A percentile compares a stretch with the other conserved stretches of the same genome.
Conservation (phyloP, 2,888 invertebrate species). For the Caenorhabditis zanzibari region DNA sequence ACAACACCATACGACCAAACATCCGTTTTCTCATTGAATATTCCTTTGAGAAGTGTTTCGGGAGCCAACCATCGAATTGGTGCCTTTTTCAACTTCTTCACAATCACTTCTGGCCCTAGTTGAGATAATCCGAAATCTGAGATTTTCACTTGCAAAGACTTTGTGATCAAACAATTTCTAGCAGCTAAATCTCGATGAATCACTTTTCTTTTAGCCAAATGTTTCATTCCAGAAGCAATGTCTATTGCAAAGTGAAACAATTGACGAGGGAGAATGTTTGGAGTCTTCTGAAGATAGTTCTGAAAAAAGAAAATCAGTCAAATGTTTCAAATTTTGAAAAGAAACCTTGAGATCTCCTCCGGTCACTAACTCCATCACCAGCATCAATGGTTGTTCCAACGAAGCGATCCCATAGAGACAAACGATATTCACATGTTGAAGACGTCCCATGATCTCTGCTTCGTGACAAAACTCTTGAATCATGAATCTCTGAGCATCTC, state of each 20-base stretch:
- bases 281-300: constrained; percentile 27
- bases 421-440: constrained; percentile 33
- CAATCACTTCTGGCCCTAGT: neutral
- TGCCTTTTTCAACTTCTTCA: constrained; percentile 46
- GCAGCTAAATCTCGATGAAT: constrained; percentile 64
- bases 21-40: constrained; percentile 62
- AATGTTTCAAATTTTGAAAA: neutral
- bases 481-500: neutral
- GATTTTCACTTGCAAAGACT: constrained; percentile 46
- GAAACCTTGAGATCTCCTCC: constrained; percentile 36
- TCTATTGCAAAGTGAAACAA: constrained; percentile 17
- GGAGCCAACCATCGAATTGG: constrained; percentile 66
- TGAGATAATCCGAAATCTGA: constrained; percentile 70
- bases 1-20: constrained; percentile 64
- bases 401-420: constrained; percentile 36
- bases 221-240: constrained; percentile 26
- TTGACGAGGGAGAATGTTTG: constrained; percentile 7
- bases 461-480: constrained; percentile 37
- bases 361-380: constrained; percentile 43
- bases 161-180: constrained; percentile 51
- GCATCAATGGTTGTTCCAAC: constrained; percentile 23
- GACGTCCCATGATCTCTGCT: constrained; percentile 14
- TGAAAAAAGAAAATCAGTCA: neutral
- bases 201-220: constrained; percentile 12
- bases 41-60: constrained; percentile 51